These are phyloP conservation scores for Rhinophrynus dorsalis DNA, from an alignment of 2,797 vertebrate species.

Conservation along the genomic window DNA sequence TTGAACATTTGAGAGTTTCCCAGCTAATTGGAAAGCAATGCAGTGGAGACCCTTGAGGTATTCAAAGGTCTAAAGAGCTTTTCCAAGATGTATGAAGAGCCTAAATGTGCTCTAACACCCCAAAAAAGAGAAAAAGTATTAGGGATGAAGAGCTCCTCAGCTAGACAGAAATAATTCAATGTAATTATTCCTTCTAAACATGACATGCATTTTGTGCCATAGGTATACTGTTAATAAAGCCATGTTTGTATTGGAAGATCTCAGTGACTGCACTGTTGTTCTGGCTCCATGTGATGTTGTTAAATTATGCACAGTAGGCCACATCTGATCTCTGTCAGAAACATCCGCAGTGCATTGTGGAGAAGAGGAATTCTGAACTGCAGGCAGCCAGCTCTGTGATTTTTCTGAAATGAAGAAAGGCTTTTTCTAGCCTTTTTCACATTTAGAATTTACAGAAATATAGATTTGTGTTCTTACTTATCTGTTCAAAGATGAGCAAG, in stretches of 20 bases:
- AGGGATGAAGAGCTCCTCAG: too few species aligned
- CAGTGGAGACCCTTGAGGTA: too few species aligned
- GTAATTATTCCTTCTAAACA: slow-evolving; percentile 27
- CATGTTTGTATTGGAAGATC: slow-evolving; percentile 28
- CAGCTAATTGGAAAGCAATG: too few species aligned
- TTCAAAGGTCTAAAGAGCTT: too few species aligned
- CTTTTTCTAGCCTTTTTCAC: slow-evolving; percentile 4
- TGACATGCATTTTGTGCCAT: slow-evolving; percentile 22
- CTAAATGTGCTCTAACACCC: too few species aligned
- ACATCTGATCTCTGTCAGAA: slow-evolving; percentile 47
- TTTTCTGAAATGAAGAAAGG: slow-evolving; percentile 24
- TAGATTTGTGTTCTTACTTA: background rate
- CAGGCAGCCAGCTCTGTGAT: slow-evolving; percentile 36
- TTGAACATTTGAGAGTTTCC: too few species aligned
- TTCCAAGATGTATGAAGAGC: too few species aligned
- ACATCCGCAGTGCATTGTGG: slow-evolving; percentile 33
- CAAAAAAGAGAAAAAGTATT: too few species aligned
- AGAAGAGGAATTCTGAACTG: slow-evolving; percentile 33
- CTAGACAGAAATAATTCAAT: background rate
- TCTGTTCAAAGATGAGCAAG: background rate
- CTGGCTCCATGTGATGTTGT: slow-evolving; percentile 37
- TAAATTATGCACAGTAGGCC: slow-evolving; percentile 48
- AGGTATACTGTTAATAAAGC: slow-evolving; percentile 37
- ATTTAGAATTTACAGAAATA: slow-evolving; percentile 5
- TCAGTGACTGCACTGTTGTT: slow-evolving; percentile 29